Conservation (phyloP, 1,140 invertebrate species). For the Aleiodes sp. region DNA sequence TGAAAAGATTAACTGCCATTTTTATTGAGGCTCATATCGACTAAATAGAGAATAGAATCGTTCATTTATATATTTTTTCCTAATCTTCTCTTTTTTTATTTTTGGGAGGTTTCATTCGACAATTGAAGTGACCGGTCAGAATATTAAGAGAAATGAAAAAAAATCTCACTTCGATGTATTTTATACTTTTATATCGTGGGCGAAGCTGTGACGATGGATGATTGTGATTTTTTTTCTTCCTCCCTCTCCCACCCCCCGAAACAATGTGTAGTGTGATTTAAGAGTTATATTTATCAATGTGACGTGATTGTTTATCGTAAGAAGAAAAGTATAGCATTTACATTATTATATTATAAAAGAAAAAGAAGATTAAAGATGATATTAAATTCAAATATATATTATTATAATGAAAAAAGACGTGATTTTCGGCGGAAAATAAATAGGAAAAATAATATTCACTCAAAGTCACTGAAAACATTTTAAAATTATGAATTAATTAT, state of each 20-base stretch:
- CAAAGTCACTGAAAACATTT: not conserved
- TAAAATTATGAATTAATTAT: not conserved
- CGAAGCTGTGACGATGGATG: conserved; percentile 39
- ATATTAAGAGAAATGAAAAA: not conserved
- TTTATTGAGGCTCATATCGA: not conserved
- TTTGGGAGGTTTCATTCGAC: conserved; percentile 9
- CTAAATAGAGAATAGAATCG: not conserved
- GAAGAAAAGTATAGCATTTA: conserved; percentile 24
- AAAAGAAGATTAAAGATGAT: not conserved
- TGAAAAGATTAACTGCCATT: conserved; percentile 14
- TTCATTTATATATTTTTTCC: not conserved
- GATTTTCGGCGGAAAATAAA: not conserved
- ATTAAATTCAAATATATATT: not conserved
- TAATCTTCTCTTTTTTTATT: conserved; percentile 4
- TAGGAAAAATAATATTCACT: not conserved
- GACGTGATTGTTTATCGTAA: conserved; percentile 39
- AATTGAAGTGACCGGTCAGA: not conserved
- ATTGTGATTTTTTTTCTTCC: conserved; percentile 35
- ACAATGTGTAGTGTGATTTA: conserved; percentile 32
- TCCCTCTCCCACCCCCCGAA: not conserved
- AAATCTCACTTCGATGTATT: conserved; percentile 41
- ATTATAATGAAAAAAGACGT: not conserved
- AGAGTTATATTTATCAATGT: conserved; percentile 44
- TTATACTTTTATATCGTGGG: conserved; percentile 56
- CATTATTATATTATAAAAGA: conserved; percentile 21